Evolutionary conservation across 2,888 invertebrate species (phyloP), one percentile per base, ranked within the genome.

Genomic region (Steinernema carpocapsae): DNA sequence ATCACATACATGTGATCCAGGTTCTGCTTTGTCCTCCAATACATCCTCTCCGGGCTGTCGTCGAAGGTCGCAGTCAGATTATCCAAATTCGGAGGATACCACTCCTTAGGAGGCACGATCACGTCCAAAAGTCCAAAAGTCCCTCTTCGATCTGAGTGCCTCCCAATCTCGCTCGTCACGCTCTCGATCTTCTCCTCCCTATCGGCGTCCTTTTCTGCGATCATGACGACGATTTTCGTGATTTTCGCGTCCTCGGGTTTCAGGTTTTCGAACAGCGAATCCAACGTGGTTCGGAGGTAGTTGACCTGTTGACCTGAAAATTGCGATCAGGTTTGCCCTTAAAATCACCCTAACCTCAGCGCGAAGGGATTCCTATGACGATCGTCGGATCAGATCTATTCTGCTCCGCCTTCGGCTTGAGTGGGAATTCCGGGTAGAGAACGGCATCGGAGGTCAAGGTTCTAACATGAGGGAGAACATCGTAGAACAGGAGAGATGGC

Each of bases 11-110:
- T 86, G 78, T 88, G 89, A 79, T 89, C 89, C 56, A 89, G 81
- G 76, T 89, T 89, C 83, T 89, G 89, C 77, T 89, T 89, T 0
- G 89, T 88, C 72, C 89, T 80, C 89, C 89, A 89, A 87, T 82
- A 88, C 76, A 89, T 88, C 79, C 89, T 82, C 42, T 88, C 87
- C 56, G 83, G 83, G 3, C 87, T 83, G 78, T 89, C 89, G 48
- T 88, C 88, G 79, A 89, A 88, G 26, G 88, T 88, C 43, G 87
- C 85, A 73, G 85, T 82, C 19, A 89, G 81, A 64, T 84, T 77
- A 72, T 88, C 81, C 70, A 89, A 76, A 77, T 88, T 84, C 0
- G 89, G 89, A 0, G 82, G 82, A 78, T 89, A 89, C 79, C 87
- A 89, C n/a, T 85, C 84, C 1, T 86, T 79, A 45, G 89, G 87